Evolutionary conservation across 2,113 vertebrate genomes (phyloP).

Genomic region (Ctenodactylus gundi): DNA sequence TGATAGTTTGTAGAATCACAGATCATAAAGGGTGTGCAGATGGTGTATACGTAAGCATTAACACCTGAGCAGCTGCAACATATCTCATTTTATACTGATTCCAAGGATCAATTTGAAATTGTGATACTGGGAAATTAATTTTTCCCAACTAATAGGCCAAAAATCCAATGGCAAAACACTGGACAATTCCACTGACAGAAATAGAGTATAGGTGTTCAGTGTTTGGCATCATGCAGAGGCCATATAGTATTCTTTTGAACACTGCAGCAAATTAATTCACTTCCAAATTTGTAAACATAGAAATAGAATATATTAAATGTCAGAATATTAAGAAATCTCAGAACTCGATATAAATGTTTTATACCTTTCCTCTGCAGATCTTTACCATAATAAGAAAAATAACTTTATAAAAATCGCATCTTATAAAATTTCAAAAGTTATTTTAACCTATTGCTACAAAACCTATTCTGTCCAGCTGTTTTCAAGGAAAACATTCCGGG

Average conservation of each 20-base stretch:
- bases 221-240: not conserved
- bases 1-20: not conserved
- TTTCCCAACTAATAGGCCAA: conserved; percentile 11
- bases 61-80: too few species aligned
- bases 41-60: too few species aligned
- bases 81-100: not conserved
- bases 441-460: not conserved
- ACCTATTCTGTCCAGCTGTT: not conserved
- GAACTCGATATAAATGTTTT: not conserved
- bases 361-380: not conserved
- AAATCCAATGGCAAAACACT: not conserved
- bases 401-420: not conserved
- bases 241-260: not conserved
- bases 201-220: not conserved
- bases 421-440: not conserved
- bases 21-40: not conserved
- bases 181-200: not conserved
- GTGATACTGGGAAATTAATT: not conserved
- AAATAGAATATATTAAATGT: not conserved
- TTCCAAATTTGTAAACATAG: not conserved
- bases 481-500: not conserved
- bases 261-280: not conserved
- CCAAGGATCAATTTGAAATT: not conserved
- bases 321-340: not conserved
- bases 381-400: not conserved